These are phyloP conservation scores for Phoebastria nigripes DNA, from an alignment of 2,797 vertebrate species.

Conservation along the genomic window DNA sequence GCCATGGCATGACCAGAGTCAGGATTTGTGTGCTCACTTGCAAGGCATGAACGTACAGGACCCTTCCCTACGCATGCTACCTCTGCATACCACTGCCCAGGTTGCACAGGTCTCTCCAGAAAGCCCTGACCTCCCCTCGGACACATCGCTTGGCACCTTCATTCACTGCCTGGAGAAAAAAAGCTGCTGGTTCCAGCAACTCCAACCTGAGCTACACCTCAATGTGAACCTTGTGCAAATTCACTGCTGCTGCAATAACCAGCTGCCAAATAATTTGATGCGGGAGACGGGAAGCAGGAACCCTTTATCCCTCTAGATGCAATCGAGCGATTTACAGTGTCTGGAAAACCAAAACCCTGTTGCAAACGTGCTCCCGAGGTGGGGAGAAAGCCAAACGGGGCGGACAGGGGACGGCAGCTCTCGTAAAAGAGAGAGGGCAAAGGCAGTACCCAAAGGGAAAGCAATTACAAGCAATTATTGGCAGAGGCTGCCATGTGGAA, in stretches of 20 bases:
- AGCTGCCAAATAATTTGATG: constrained; percentile 23
- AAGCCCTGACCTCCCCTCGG: not conserved
- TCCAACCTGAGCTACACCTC: not conserved
- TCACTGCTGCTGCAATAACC: constrained; percentile 30
- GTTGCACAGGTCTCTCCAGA: not conserved
- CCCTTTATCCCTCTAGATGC: constrained; percentile 26
- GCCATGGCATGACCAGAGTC: accelerated
- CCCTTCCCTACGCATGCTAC: accelerated
- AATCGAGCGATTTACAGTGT: not conserved
- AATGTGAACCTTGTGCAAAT: not conserved
- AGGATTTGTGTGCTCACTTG: not conserved
- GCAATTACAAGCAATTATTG: constrained; percentile 66
- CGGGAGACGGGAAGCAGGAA: constrained; percentile 3
- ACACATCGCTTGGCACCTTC: not conserved
- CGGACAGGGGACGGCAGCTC: not conserved
- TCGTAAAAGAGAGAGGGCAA: constrained; percentile 2
- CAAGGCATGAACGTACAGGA: accelerated
- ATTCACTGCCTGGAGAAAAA: not conserved
- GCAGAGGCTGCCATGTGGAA: constrained; percentile 46
- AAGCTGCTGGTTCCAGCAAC: not conserved
- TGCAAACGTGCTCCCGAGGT: not conserved
- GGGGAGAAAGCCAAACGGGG: not conserved
- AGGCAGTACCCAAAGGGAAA: not conserved
- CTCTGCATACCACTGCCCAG: not conserved
- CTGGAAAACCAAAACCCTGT: not conserved